Evolutionary conservation across 2,888 invertebrate species (phyloP).

Genomic region (Chironomus tentans): DNA sequence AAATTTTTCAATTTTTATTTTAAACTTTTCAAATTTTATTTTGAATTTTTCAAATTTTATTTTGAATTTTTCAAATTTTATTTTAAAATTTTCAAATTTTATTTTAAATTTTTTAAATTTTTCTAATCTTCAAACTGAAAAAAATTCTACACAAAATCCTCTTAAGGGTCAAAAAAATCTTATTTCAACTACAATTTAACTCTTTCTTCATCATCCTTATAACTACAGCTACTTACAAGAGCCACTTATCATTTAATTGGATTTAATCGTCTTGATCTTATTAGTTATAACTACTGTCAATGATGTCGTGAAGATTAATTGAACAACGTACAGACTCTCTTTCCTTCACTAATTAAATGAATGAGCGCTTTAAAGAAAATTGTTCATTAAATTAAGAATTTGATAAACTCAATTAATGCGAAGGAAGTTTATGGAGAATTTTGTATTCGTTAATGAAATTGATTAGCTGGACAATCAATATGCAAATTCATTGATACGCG

Average conservation of each 20-base stretch:
- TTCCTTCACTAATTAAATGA: background rate
- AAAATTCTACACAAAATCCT: too few species aligned
- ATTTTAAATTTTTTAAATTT: too few species aligned
- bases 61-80: too few species aligned
- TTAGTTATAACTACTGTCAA: background rate
- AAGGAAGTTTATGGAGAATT: background rate
- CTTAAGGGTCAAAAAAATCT: background rate
- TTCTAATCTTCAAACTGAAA: too few species aligned
- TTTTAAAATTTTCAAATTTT: too few species aligned
- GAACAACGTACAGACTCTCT: background rate
- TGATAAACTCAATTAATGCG: background rate
- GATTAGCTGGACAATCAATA: background rate
- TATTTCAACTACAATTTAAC: background rate
- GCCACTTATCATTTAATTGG: conserved; percentile 11
- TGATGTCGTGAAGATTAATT: background rate
- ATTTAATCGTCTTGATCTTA: background rate
- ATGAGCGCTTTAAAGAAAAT: background rate
- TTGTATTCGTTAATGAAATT: background rate
- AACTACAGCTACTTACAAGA: background rate
- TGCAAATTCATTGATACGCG: too few species aligned
- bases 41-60: too few species aligned
- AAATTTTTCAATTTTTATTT: too few species aligned
- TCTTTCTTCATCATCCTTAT: background rate
- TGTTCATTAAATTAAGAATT: background rate
- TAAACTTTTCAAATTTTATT: too few species aligned